These are phyloP conservation scores for Luscinia luscinia DNA, from an alignment of 2,797 vertebrate genomes.

Conservation along the genomic window DNA sequence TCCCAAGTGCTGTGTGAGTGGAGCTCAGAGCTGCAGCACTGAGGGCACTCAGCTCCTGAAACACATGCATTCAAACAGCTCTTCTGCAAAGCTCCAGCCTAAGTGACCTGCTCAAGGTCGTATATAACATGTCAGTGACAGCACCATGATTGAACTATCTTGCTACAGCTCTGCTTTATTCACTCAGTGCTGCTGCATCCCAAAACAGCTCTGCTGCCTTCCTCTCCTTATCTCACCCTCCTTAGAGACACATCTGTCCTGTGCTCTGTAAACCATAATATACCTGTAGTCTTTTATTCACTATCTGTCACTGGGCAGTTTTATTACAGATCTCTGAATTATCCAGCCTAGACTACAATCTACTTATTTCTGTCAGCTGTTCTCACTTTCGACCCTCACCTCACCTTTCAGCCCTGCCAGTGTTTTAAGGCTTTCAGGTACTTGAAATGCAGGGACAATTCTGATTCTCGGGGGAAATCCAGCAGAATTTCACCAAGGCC, in stretches of 20 bases:
- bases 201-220: constrained; percentile 21
- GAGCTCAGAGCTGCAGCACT: background rate
- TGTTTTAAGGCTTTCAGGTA: constrained; percentile 20
- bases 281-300: constrained; percentile 62
- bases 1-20: background rate
- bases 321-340: constrained; percentile 64
- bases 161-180: constrained; percentile 9
- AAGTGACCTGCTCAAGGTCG: constrained; percentile 55
- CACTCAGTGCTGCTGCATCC: constrained; percentile 15
- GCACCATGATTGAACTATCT: constrained; percentile 8
- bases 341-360: constrained; percentile 33
- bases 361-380: background rate
- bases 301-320: constrained; percentile 34
- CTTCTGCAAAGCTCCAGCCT: constrained; percentile 5
- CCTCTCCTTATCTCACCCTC: constrained; percentile 40
- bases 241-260: constrained; percentile 62
- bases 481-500: background rate
- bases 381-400: background rate
- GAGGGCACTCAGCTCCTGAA: background rate
- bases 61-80: background rate
- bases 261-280: constrained; percentile 53
- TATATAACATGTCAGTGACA: constrained; percentile 9
- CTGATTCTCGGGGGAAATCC: background rate
- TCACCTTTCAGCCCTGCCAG: constrained; percentile 11
- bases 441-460: constrained; percentile 15